Conservation (phyloP, 2,113 vertebrate species). For the Phrynosoma platyrhinos region DNA sequence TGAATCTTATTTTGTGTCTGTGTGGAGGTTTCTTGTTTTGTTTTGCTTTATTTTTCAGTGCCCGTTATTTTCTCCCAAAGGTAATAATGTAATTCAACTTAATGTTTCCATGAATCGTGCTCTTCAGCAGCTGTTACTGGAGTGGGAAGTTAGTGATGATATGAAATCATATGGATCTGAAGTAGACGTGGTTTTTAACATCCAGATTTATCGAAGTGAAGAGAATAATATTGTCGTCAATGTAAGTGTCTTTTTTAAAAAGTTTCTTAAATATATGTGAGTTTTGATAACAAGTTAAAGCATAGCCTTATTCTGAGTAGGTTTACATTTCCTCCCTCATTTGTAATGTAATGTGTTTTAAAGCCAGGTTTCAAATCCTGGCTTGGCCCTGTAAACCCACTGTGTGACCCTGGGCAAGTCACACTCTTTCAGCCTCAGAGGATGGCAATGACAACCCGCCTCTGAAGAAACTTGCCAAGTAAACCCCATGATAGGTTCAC, state of each 20-base stretch:
- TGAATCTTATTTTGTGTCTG: not conserved
- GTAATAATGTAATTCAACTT: conserved; percentile 47
- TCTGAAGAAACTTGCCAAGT: too few relatives aligned
- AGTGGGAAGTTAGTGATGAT: conserved; percentile 69
- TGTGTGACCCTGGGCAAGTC: too few relatives aligned
- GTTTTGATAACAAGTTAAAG: not conserved
- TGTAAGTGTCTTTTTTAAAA: conserved; percentile 68
- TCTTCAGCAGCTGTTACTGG: conserved; percentile 67
- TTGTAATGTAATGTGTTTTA: not conserved
- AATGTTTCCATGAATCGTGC: conserved; percentile 43
- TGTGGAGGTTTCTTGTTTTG: not conserved
- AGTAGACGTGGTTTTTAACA: conserved; percentile 73
- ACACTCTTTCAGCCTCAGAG: too few relatives aligned
- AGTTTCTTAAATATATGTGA: not conserved
- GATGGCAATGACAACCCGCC: too few relatives aligned
- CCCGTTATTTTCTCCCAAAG: conserved; percentile 46
- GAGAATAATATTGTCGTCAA: conserved; percentile 51
- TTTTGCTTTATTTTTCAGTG: not conserved
- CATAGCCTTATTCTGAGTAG: not conserved
- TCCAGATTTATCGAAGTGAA: conserved; percentile 66
- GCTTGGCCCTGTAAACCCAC: too few relatives aligned
- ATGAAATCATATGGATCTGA: conserved; percentile 38
- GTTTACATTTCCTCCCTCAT: not conserved
- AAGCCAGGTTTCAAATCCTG: not conserved
- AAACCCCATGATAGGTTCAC: too few relatives aligned